A percentile compares a stretch with the other conserved stretches of the same genome.
Evolutionary conservation across 1,140 invertebrate genomes (phyloP).

Genomic region (Hydropsyche tenuis): DNA sequence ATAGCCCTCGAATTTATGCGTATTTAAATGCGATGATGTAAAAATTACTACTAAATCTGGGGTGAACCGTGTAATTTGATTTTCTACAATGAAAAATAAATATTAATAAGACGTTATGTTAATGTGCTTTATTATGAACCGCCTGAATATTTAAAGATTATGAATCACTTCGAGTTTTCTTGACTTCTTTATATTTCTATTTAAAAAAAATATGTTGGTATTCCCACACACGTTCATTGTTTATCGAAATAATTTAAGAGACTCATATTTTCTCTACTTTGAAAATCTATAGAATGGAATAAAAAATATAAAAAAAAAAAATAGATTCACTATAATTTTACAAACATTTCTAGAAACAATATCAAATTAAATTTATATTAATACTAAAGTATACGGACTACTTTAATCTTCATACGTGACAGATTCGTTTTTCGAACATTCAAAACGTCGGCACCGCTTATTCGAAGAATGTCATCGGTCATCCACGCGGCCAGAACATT

Average conservation of each 20-base stretch:
- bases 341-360: no score
- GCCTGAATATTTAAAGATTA: constrained; percentile 1
- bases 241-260: no score
- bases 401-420: neutral
- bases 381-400: no score
- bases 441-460: constrained; percentile 38
- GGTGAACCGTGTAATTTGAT: constrained; percentile 24
- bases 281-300: no score
- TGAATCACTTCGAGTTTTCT: constrained; percentile 20
- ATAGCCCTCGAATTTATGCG: no score
- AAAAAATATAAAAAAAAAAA: no score
- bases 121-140: constrained; percentile 13
- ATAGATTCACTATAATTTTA: no score
- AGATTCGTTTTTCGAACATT: constrained; percentile 44
- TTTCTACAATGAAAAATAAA: constrained; percentile 29
- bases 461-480: constrained; percentile 49
- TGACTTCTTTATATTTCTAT: neutral
- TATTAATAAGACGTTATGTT: constrained; percentile 26
- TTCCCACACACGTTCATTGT: neutral
- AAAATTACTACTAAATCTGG: constrained; percentile 10
- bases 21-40: constrained; percentile 21
- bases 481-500: constrained; percentile 22
- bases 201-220: neutral
- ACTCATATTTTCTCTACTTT: no score
- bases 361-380: no score